Conservation (phyloP, 1,140 invertebrate genomes). For the Sipha flava region DNA sequence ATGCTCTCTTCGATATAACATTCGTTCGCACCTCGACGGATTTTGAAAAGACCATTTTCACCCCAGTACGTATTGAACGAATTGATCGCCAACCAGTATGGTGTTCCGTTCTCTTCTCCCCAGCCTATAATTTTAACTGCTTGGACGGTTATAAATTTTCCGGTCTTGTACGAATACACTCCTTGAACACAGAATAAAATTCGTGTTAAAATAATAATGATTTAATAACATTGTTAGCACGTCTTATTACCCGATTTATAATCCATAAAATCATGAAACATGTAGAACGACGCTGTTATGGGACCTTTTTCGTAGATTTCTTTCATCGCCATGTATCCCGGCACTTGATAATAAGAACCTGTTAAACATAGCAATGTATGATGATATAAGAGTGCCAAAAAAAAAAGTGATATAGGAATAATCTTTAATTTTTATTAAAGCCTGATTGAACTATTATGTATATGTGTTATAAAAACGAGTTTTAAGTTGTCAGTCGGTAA, state of each 20-base stretch:
- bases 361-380: background rate
- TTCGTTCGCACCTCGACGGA: constrained; percentile 65
- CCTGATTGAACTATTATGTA: too few relatives aligned
- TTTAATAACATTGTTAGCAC: too few relatives aligned
- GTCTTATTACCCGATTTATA: constrained; percentile 44
- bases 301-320: constrained; percentile 46
- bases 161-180: constrained; percentile 40
- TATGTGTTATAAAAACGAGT: too few relatives aligned
- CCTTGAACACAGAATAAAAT: background rate
- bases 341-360: background rate
- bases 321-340: constrained; percentile 15
- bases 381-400: too few relatives aligned
- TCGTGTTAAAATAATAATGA: too few relatives aligned
- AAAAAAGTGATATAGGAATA: too few relatives aligned
- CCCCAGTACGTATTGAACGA: constrained; percentile 52
- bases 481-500: too few relatives aligned
- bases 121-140: constrained; percentile 79
- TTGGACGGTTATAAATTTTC: constrained; percentile 65
- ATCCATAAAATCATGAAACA: constrained; percentile 45
- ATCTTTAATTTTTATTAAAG: too few relatives aligned
- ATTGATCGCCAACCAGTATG: constrained; percentile 47
- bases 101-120: constrained; percentile 45
- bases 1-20: constrained; percentile 56
- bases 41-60: constrained; percentile 48
- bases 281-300: constrained; percentile 48